Base-by-base conservation (phyloP, 2,797 vertebrate genomes). In the Sebastes nivosus region DNA sequence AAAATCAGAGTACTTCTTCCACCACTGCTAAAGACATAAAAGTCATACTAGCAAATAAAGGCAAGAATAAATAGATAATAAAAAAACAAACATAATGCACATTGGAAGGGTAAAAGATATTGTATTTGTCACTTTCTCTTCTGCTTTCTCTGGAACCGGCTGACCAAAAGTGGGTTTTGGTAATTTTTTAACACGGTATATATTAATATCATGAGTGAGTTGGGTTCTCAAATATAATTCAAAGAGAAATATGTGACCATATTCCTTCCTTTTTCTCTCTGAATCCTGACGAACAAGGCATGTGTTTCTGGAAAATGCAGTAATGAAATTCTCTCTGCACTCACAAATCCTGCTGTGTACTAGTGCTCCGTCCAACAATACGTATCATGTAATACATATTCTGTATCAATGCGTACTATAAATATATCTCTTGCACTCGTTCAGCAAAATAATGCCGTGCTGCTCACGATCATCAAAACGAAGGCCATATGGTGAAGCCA, bases 401-500 rank as follows among this genome's bases (percentile, higher is more conserved):
- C 14, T 38, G 2, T 36, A 70, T 66, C 66, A 32, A 2, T 13
- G 42, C 22, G 1, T 46, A 11, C 30, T 57, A 9, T 32, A 68
- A 83, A 75, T 25, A 24, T 55, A 24, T 46, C 5, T 10, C 25
- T 32, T 1, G 30, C 54, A 67, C 36, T 34, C 6, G 3, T 30
- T 34, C 20, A 58, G 55, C 18, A 64, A 66, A 72, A 29, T 27
- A 58, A 61, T 8, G 4, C 5, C 7, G 10, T 6, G 14, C 57
- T 27, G 68, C 65, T 16, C 11, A 29, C 14, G 22, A 63, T 52
- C 64, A 72, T 86, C 22, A 75, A 75, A 75, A 69, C 9, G 2
- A 38, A 68, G 25, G 36, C 67, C 84, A 83, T 58, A 73, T 67
- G 83, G 42, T 10, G 74, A 54, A 76, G 42, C 60, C 52, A 68